Evolutionary conservation across 2,888 invertebrate genomes (phyloP).

Genomic region (Sipunculus nudus): DNA sequence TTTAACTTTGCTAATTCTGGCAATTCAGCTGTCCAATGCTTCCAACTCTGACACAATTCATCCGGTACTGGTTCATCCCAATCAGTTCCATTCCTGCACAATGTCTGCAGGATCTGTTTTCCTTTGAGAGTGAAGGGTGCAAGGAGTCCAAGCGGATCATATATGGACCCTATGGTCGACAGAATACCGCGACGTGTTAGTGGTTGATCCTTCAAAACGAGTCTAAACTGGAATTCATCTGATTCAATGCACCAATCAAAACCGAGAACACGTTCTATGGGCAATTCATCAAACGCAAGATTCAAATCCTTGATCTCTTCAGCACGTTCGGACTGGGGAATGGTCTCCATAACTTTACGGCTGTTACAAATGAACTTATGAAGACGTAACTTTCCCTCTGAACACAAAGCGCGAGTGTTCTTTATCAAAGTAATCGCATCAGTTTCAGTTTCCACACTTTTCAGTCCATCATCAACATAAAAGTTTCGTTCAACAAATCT

Average conservation of each 20-base stretch:
- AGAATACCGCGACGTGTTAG: slow-evolving; percentile 37
- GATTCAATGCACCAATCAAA: slow-evolving; percentile 37
- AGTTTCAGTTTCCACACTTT: no score
- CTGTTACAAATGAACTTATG: no score
- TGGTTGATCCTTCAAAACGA: slow-evolving; percentile 16
- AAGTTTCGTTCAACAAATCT: no score
- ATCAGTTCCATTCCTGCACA: slow-evolving; percentile 23
- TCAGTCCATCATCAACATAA: no score
- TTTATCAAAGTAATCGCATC: no score
- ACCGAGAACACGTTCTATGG: slow-evolving; percentile 36
- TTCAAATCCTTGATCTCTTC: no score
- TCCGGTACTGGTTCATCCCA: slow-evolving; percentile 41
- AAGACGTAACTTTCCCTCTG: no score
- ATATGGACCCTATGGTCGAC: slow-evolving; percentile 32
- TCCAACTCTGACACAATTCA: not conserved
- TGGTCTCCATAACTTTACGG: no score
- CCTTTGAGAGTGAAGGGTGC: slow-evolving; percentile 32
- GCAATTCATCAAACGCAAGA: no score
- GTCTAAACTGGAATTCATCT: slow-evolving; percentile 31
- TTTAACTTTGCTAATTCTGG: not conserved
- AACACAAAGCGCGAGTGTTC: no score
- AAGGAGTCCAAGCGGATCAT: slow-evolving; percentile 42
- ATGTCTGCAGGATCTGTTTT: slow-evolving; percentile 35
- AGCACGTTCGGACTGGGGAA: no score
- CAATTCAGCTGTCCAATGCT: slow-evolving; percentile 1